Evolutionary conservation across 1,140 invertebrate genomes (phyloP), one percentile per base, ranked within the genome.

Genomic region (Leptopilina clavipes): DNA sequence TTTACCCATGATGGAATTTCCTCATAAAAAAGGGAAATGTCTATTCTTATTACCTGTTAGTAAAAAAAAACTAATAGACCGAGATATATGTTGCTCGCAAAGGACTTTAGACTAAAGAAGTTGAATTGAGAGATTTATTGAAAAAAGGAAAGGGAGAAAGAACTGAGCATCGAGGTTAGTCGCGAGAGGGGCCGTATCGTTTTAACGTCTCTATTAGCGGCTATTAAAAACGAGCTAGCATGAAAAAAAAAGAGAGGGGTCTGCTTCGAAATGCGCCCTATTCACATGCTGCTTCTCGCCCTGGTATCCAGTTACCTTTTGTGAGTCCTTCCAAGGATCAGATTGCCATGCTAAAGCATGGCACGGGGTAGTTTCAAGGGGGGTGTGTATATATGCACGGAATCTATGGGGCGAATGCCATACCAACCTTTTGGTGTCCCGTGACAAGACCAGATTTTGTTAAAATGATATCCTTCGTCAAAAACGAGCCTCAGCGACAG

Each of bases 181-280:
- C 85, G 87, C 83, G 79, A 81, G 80, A 81, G 85, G 83, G 81
- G 82, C 82, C 85, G 83, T 89, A 90, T 89, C 88, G 89, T 88
- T 90, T 90, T 90, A 90, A 89, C 89, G 87, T 89, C 88, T 88
- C 89, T 89, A 90, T 89, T 89, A 89, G 88, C 87, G 84, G 86
- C 88, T 89, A 90, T 90, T 90, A 89, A 89, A 87, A 89, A 85
- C 85, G 85, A 86, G 77, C 82, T 79, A 79, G 75, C 72, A 76
- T 74, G 76, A 77, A 80, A 80, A 31, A 31, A 81, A 78, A 65
- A 76, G 45, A 65, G 44, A 18, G 56, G 75, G 79, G 80, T 81
- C 80, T 74, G 77, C 80, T 85, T 76, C 75, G 78, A 86, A 86
- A 78, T 77, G 80, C 77, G 87, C 82, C 84, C 86, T 83, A 85